These are phyloP conservation scores for Hemistola chrysoprasaria DNA, from an alignment of 2,888 invertebrate genomes.

Conservation along the genomic window DNA sequence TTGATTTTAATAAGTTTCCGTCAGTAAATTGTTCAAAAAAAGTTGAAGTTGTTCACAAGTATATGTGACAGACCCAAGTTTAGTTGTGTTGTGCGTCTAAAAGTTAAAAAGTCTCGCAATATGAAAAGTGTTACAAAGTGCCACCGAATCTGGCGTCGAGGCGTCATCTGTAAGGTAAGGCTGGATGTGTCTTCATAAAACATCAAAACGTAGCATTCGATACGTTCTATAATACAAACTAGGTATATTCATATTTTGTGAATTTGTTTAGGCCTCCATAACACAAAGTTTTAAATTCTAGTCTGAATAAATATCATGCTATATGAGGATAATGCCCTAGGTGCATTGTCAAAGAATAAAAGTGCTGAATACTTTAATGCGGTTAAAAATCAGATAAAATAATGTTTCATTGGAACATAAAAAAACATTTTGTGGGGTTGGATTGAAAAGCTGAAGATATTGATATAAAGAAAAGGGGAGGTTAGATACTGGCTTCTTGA, in stretches of 20 bases:
- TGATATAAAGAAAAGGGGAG: no score
- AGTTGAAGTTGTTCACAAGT: conserved; percentile 78
- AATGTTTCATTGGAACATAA: no score
- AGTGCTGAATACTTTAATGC: no score
- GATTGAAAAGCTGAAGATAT: no score
- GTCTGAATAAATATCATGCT: no score
- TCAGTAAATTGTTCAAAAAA: conserved; percentile 72
- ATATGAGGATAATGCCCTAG: no score
- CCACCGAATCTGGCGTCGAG: conserved; percentile 78
- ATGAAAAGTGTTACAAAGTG: conserved; percentile 82
- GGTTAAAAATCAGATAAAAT: no score
- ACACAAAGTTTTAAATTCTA: no score
- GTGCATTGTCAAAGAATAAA: no score
- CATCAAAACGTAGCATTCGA: conserved; percentile 71
- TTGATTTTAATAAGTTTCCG: conserved; percentile 78
- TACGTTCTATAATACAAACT: conserved; percentile 1
- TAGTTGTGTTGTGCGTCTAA: conserved; percentile 77
- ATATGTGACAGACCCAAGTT: conserved; percentile 79
- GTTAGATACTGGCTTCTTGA: no score
- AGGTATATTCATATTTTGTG: conserved; percentile 7
- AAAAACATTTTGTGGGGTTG: no score
- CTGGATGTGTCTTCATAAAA: conserved; percentile 79
- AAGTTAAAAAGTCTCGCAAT: conserved; percentile 75
- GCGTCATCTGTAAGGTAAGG: conserved; percentile 80
- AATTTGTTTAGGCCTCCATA: no score